Evolutionary conservation across 2,888 invertebrate species (phyloP), one percentile per base, ranked within the genome.

Genomic region (Dryadula phaetusa): DNA sequence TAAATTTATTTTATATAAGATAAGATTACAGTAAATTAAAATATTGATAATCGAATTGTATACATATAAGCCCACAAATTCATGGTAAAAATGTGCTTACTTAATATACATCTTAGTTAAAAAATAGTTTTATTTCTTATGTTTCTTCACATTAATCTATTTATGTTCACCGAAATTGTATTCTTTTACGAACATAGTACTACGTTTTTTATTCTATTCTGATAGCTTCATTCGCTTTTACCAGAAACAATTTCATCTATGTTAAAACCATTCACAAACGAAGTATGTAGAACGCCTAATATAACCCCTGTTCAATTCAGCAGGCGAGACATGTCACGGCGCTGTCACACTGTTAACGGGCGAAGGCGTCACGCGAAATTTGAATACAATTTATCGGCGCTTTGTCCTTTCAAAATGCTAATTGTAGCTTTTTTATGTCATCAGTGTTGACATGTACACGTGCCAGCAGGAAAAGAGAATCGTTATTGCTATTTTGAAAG

Each of bases 301-400:
- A 62, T 67, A 69, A 80, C 80, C 83, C 82, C 79, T 76, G 77
- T 76, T 78, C 78, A 77, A 74, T 75, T 52, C 75, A 77, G 72
- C 76, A 74, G 76, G 83, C 78, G 80, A 80, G 77, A 80, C 77
- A 74, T 84, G 84, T 84, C 86, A 84, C 79, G 80, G 73, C 75
- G 79, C 79, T 79, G 81, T 83, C 82, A 82, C 78, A 75, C 77
- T 82, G 85, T 84, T 83, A 80, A 81, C 83, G 78, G 74, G 72
- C 76, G 79, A 79, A 76, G 79, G 75, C 76, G 84, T 80, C 87
- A 88, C 85, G 87, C 84, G 74, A 85, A 84, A 86, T 87, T 85
- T 82, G 79, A 87, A 87, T 86, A 81, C 79, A 82, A 84, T 87
- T 87, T 81, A 82, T 81, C 77, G 78, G 74, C 74, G 76, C 73